Percentiles rank a stretch among this genome's conserved stretches.
Conservation (phyloP, 2,797 vertebrate genomes). For the Varecia variegata region DNA sequence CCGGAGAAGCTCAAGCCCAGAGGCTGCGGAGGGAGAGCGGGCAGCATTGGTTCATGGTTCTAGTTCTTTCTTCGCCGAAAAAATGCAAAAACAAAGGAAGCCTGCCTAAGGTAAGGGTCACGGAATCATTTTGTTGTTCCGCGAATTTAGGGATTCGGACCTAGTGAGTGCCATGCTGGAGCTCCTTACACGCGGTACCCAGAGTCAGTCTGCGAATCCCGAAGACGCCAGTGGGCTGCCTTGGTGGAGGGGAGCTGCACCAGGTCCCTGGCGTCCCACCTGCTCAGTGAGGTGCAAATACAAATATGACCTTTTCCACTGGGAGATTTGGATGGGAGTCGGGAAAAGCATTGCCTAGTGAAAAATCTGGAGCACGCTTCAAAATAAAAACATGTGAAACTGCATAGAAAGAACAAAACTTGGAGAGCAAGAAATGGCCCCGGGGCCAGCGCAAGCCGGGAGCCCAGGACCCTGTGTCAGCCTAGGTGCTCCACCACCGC, state of each 20-base stretch:
- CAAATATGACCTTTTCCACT: too few relatives aligned
- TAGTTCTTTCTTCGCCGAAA: not conserved
- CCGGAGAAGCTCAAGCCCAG: fast-evolving
- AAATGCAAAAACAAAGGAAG: not conserved
- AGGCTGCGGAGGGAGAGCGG: not conserved
- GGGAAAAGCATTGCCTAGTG: not conserved
- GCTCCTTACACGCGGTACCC: not conserved
- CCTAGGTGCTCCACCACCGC: fast-evolving
- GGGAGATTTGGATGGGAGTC: not conserved
- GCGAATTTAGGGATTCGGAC: not conserved
- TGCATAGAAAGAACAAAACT: not conserved
- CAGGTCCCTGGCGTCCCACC: fast-evolving
- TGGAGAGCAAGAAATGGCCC: not conserved
- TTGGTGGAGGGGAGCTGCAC: fast-evolving
- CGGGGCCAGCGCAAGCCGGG: fast-evolving
- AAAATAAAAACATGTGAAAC: not conserved
- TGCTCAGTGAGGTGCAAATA: not conserved
- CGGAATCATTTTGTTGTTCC: not conserved
- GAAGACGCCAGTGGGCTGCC: not conserved
- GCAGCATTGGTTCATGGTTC: fast-evolving
- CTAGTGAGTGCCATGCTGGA: not conserved
- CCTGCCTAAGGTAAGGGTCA: not conserved
- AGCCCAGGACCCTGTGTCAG: fast-evolving
- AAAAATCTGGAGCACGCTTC: not conserved
- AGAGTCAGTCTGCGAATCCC: fast-evolving